Base-by-base conservation (phyloP, 2,113 vertebrate genomes). In the Cheirogaleus medius region DNA sequence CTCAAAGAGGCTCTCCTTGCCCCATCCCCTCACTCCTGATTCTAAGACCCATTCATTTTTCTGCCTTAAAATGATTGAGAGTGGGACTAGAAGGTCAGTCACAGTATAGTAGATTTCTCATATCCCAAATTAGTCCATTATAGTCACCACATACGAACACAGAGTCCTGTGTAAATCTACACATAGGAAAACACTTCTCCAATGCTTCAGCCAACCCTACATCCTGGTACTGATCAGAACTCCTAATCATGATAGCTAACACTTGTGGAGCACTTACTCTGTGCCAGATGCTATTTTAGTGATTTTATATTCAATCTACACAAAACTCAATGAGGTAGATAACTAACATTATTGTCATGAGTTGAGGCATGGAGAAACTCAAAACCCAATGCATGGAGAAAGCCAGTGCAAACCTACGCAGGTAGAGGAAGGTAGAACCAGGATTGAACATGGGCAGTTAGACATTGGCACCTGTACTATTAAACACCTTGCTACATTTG, bases 11-110 rank as follows among this genome's bases (percentile, higher is more conserved):
- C 44, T 82, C 54, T 87, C 34, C 81, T 56, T 92, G 44, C 25
- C 47, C 60, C 2, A 9, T 6, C 1, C 56, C 20, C 37, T 76
- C 21, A 44, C 27, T 77, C 27, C 25, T 74, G 42, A 88, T 39
- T 90, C 60, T 12, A 82, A 91, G 66, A 6, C 58, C 21, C n/a
- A 5, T 94, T 97, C 29, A 85, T 87, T 94, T 97, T 95, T 91
- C 60, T 88, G 58, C 71, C 86, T 96, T 87, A 93, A 96, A 87
- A 77, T 94, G 88, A 63, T 73, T 81, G 81, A 68, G 4, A 85
- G 64, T 80, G 80, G 58, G 5, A 80, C 60, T 68, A 77, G 69
- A 82, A 91, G 42, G 52, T 49, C 23, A 69, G 92, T 87, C 93
- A 94, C 14, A 39, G 84, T 81, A 60, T 20, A 63, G 77, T 64